phyloP scores from a whole-genome alignment of 1,140 invertebrate genomes.

The Laupala kohalensis region DNA sequence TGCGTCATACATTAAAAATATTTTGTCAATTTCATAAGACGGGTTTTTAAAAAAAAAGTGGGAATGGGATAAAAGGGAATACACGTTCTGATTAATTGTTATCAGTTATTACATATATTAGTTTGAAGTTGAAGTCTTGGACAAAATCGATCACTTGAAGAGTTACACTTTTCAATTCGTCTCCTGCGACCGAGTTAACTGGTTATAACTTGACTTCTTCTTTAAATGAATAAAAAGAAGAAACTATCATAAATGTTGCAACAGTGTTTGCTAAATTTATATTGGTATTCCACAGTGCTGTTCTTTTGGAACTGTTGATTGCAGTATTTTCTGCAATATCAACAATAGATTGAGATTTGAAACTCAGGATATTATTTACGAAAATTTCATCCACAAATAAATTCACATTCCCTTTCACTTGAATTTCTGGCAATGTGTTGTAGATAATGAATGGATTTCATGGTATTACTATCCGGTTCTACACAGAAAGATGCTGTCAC shows the following conservation, averaged over 20 bases:
- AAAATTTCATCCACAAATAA: background rate
- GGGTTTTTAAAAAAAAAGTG: background rate
- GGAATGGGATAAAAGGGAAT: background rate
- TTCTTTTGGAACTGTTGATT: background rate
- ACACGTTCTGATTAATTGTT: background rate
- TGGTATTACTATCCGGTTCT: no score
- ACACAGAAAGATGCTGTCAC: no score
- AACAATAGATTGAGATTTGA: background rate
- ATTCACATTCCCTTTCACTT: background rate
- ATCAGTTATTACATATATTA: no score
- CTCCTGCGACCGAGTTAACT: no score
- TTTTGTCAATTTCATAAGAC: background rate
- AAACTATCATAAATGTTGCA: no score
- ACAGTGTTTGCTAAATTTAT: background rate
- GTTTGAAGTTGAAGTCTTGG: no score
- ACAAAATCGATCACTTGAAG: no score
- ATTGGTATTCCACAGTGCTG: background rate
- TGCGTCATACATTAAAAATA: background rate
- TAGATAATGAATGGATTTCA: no score
- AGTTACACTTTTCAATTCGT: no score
- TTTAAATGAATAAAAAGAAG: no score
- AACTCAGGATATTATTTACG: background rate
- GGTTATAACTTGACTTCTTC: no score
- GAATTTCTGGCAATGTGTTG: no score
- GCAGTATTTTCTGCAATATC: background rate